Conservation (phyloP, 2,888 invertebrate species). For the Lottia scabra region DNA sequence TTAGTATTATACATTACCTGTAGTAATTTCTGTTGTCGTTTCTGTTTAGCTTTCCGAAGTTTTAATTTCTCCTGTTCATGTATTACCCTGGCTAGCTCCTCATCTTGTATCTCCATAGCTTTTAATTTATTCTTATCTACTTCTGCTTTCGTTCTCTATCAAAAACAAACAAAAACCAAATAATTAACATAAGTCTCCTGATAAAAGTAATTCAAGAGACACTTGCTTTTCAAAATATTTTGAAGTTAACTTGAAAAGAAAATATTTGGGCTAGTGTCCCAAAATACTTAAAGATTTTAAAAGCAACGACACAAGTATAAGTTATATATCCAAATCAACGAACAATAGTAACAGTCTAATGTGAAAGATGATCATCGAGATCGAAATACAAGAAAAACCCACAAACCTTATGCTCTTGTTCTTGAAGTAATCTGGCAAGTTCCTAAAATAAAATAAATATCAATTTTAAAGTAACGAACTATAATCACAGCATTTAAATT, state of each 20-base stretch:
- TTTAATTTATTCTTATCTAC: conserved; percentile 52
- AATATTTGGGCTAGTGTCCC: too few relatives aligned
- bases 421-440: conserved; percentile 81
- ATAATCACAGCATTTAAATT: too few relatives aligned
- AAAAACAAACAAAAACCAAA: not conserved
- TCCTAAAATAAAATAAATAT: conserved; percentile 71
- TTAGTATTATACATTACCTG: too few relatives aligned
- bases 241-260: too few relatives aligned
- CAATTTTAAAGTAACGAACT: too few relatives aligned
- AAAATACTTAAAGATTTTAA: too few relatives aligned
- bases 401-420: conserved; percentile 77
- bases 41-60: conserved; percentile 51
- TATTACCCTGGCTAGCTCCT: conserved; percentile 60
- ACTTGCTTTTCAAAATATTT: too few relatives aligned
- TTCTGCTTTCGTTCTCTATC: conserved; percentile 52
- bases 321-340: too few relatives aligned
- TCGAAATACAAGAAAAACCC: too few relatives aligned
- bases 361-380: too few relatives aligned
- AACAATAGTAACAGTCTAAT: too few relatives aligned
- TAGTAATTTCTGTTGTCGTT: conserved; percentile 45
- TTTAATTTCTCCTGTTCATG: conserved; percentile 64
- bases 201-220: not conserved
- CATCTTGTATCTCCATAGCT: conserved; percentile 62
- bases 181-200: not conserved
- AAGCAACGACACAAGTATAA: too few relatives aligned